Evolutionary conservation across 2,888 invertebrate species (phyloP), one percentile per base, ranked within the genome.

Genomic region (Drosophila nigritarsus): DNA sequence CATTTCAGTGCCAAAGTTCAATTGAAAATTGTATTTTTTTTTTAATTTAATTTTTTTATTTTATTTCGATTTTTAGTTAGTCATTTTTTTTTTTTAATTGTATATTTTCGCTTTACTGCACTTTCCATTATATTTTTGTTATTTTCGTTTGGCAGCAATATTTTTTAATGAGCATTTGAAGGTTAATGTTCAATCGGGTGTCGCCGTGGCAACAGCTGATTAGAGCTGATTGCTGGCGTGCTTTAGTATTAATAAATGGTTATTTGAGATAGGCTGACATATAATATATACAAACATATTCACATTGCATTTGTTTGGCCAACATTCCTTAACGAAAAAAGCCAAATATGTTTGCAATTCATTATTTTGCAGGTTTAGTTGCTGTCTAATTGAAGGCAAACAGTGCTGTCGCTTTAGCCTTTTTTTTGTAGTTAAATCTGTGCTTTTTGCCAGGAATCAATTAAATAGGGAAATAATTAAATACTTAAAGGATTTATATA

Each of bases 111-210:
- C 45, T 4, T 34, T 9, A 27, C 29, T 58, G 15, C 7, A 36
- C 27, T 49, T 42, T 29, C 9, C 24, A 4, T 32, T 53, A 24
- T 49, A 7, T 34, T 15, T 29, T 18, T n/a, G 34, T 13, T 30
- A 34, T 38, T 32, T 30, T 15, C 30, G 49, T 50, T 32, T 61
- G 18, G 1, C 34, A 38, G 30, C 48, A 24, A 27, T 36, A n/a
- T 51, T 58, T 65, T 59, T 74, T 74, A 50, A 69, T 60, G 56
- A 60, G 61, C 59, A 61, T 61, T 62, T 64, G 42, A 60, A 67
- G 66, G 67, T 80, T 62, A 78, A 32, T 34, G 60, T 45, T 67
- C 77, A 78, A 81, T 77, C 70, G 69, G 71, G 51, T 70, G 55
- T 40, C 77, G 54, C 61, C 48, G 27, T 62, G 49, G 27, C 76